These are phyloP conservation scores for Oeneis ivallda DNA, from an alignment of 2,888 invertebrate species.

Conservation along the genomic window DNA sequence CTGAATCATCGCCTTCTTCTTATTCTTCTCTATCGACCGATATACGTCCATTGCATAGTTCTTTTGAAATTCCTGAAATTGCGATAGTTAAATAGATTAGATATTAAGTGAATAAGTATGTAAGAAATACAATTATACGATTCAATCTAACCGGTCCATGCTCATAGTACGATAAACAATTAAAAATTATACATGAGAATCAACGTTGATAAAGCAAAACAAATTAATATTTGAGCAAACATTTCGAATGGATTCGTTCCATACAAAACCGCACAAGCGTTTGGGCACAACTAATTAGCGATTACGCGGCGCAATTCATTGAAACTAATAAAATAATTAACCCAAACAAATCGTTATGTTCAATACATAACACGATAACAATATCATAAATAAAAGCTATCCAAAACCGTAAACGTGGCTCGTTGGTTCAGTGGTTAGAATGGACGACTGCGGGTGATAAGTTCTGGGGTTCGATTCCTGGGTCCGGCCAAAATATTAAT, in stretches of 20 bases:
- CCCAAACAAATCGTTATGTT: constrained; percentile 63
- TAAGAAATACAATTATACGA: constrained; percentile 3
- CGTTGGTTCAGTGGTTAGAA: no score
- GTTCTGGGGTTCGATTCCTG: no score
- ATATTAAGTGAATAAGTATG: no score
- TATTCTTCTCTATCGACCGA: no score
- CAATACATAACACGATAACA: constrained; percentile 40
- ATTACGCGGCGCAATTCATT: constrained; percentile 47
- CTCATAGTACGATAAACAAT: neutral
- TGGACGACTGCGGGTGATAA: no score
- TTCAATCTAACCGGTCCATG: neutral
- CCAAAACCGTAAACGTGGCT: no score
- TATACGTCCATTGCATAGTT: no score
- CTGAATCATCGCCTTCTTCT: no score
- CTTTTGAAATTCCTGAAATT: no score
- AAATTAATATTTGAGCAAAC: constrained; percentile 32
- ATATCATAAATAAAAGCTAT: constrained; percentile 1
- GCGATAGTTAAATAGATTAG: no score
- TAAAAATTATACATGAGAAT: constrained; percentile 10
- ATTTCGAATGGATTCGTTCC: constrained; percentile 32
- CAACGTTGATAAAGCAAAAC: constrained; percentile 27
- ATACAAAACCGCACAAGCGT: constrained; percentile 31
- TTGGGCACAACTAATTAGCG: constrained; percentile 37
- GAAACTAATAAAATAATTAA: constrained; percentile 62
- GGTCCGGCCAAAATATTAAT: no score